Evolutionary conservation across 2,113 vertebrate genomes (phyloP).

Genomic region (Carlito syrichta): DNA sequence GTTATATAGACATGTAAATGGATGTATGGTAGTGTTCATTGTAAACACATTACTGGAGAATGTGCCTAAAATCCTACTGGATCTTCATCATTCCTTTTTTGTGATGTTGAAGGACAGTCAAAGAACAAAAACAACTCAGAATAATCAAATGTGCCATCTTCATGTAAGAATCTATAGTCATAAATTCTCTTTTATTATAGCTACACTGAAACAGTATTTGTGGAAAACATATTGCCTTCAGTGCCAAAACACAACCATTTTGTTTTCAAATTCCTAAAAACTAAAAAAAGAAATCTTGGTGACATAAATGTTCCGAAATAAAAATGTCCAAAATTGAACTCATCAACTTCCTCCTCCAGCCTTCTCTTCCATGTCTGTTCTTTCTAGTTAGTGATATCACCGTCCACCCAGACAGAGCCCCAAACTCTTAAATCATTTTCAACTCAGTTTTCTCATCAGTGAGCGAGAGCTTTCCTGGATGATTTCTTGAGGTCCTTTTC

Average conservation of each 20-base stretch:
- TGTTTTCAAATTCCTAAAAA: conserved; percentile 73
- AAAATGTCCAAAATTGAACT: conserved; percentile 69
- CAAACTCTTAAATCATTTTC: background rate
- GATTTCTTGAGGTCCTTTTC: background rate
- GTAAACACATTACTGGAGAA: background rate
- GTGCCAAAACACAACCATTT: conserved; percentile 63
- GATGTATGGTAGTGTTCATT: no score
- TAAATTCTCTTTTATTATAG: background rate
- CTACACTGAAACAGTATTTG: background rate
- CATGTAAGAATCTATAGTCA: background rate
- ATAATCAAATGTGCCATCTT: background rate
- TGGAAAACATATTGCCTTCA: conserved; percentile 13
- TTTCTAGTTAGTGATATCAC: conserved; percentile 44
- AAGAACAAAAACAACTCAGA: background rate
- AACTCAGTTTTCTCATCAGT: background rate
- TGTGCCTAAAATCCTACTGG: background rate
- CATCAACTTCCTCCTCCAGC: conserved; percentile 59
- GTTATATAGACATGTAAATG: background rate
- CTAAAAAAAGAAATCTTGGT: conserved; percentile 71
- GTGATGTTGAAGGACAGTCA: background rate
- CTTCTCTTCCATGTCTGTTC: background rate
- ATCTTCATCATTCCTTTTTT: background rate
- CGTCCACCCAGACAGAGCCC: conserved; percentile 9
- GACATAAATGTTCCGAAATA: conserved; percentile 70
- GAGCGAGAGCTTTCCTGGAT: background rate